Percentiles rank a stretch among this genome's conserved stretches.
These are phyloP conservation scores for Corythoichthys intestinalis DNA, from an alignment of 2,113 vertebrate genomes.

Conservation along the genomic window DNA sequence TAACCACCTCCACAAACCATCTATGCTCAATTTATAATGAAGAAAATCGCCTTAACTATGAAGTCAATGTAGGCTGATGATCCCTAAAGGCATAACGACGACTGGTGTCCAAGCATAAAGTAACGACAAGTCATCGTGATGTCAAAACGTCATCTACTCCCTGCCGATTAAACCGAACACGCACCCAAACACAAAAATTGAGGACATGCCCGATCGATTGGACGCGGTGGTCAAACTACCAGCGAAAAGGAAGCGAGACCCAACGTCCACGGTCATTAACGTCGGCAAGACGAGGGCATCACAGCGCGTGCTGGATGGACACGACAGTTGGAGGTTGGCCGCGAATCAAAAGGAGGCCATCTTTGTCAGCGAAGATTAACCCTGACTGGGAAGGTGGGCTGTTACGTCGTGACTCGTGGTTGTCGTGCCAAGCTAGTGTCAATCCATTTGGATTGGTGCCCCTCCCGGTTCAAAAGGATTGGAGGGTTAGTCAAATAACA, in stretches of 20 bases:
- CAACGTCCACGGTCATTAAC: background rate
- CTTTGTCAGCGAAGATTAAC: conserved; percentile 1
- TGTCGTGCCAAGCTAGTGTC: background rate
- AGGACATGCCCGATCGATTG: background rate
- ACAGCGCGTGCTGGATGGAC: background rate
- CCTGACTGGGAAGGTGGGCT: background rate
- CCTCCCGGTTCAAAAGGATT: no score
- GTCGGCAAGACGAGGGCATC: background rate
- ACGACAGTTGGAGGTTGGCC: conserved; percentile 4
- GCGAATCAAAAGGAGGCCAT: conserved; percentile 2
- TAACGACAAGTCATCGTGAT: no score
- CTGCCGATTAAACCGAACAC: background rate
- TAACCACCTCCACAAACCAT: no score
- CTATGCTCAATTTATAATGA: no score
- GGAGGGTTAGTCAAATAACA: background rate
- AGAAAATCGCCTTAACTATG: background rate
- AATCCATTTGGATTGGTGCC: no score
- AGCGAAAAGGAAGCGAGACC: background rate
- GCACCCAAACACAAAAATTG: conserved; percentile 1
- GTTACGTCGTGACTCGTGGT: background rate
- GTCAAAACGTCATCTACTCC: background rate
- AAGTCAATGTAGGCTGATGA: background rate
- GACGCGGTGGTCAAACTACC: background rate
- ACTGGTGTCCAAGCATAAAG: background rate
- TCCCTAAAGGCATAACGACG: background rate